Conservation (phyloP, 1,140 invertebrate genomes). For the Zaprionus davidi region DNA sequence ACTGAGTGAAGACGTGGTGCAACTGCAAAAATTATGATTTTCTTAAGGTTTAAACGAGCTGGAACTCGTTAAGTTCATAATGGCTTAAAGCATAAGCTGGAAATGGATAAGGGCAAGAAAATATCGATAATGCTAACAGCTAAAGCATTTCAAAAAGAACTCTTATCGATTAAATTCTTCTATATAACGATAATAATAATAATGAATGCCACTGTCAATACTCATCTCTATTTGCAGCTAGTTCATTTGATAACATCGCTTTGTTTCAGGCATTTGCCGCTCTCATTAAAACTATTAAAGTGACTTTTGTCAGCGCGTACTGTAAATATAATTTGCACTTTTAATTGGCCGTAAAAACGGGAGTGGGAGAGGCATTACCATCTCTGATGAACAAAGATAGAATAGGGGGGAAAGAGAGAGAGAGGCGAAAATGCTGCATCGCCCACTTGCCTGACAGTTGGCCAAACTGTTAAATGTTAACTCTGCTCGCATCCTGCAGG, state of each 20-base stretch:
- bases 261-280: background rate
- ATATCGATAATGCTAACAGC: background rate
- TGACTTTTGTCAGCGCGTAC: constrained; percentile 14
- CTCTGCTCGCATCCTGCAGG: constrained; percentile 43
- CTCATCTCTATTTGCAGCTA: no score
- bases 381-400: background rate
- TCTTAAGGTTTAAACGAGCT: background rate
- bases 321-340: constrained; percentile 62
- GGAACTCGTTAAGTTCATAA: background rate
- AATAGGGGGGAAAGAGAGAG: background rate
- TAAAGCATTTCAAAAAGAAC: no score
- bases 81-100: background rate
- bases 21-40: background rate
- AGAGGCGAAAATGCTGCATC: background rate
- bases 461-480: constrained; percentile 47
- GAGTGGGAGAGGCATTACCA: background rate
- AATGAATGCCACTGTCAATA: no score
- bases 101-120: background rate
- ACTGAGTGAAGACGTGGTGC: constrained; percentile 11
- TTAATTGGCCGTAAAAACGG: constrained; percentile 57
- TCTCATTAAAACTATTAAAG: background rate
- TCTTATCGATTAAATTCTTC: no score
- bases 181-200: no score
- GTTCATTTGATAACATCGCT: background rate
- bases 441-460: constrained; percentile 28